Evolutionary conservation across 2,797 vertebrate genomes (phyloP), one percentile per base, ranked within the genome.

Genomic region (Tympanoctomys barrerae): DNA sequence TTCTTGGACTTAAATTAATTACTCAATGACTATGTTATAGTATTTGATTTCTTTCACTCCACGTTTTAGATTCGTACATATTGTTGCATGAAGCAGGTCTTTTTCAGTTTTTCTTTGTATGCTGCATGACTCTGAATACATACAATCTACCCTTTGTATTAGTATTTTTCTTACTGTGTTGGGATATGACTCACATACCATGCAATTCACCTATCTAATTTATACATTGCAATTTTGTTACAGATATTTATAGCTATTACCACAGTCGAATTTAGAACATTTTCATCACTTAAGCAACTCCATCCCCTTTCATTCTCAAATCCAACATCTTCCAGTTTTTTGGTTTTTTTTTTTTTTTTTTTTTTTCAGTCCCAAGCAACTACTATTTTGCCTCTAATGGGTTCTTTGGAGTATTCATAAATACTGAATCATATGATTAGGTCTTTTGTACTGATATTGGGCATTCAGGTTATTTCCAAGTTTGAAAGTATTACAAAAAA

Each of bases 1-100:
- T 84, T 75, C 36, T 88, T 91, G 28, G 81, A 84, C 75, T 80
- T 91, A 19, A 66, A 66, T 93, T 14, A 96, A 59, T 93, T 64
- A 87, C 36, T 94, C 61, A 82, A 26, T 84, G 86, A 93, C 28
- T 88, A 75, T 24, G 83, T 54, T 57, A 4, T 75, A 84, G 24
- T 62, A n/a, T 61, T 81, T 89, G 3, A 0, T 88, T 92, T 91
- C 13, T 94, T 94, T 84, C 11, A 22, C 28, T 78, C 31, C 33
- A 18, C 57, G 62, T 82, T 95, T 39, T 90, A 49, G 87, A 18
- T 91, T 90, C 71, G 52, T 62, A 31, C 21, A 16, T 87, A 10
- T 26, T 89, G 22, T 82, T 94, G 7, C 24, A 4, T 9, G 26
- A 87, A 86, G 70, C 42, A n/a, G 4, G 2, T 91, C 18, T 87